Evolutionary conservation across 2,113 vertebrate species (phyloP).

Genomic region (Poeciliopsis retropinna): DNA sequence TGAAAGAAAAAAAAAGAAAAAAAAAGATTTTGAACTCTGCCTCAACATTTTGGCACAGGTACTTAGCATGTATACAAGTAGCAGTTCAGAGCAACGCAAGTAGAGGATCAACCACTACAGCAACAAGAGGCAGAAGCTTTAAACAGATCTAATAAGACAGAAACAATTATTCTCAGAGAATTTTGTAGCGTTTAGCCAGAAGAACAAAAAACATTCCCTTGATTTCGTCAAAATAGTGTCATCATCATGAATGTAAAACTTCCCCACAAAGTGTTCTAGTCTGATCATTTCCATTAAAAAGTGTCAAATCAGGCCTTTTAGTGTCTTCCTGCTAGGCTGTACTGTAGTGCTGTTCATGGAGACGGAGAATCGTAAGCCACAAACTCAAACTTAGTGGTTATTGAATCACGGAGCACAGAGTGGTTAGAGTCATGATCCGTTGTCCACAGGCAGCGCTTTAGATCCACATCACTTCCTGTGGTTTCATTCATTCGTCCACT

Average conservation of each 20-base stretch:
- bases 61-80: slow-evolving; percentile 61
- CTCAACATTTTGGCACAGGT: slow-evolving; percentile 50
- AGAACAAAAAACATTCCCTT: slow-evolving; percentile 12
- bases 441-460: slow-evolving; percentile 53
- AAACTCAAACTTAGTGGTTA: slow-evolving; percentile 18
- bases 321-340: slow-evolving; percentile 26
- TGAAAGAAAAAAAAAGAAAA: background rate
- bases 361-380: slow-evolving; percentile 25
- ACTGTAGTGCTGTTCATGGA: slow-evolving; percentile 15
- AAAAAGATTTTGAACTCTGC: slow-evolving; percentile 31
- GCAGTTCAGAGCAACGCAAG: slow-evolving; percentile 55
- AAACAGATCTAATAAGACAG: slow-evolving; percentile 38
- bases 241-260: slow-evolving; percentile 37
- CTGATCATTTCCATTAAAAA: slow-evolving; percentile 32
- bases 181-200: slow-evolving; percentile 30
- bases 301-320: slow-evolving; percentile 33
- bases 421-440: slow-evolving; percentile 58
- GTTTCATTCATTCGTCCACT: slow-evolving; percentile 43
- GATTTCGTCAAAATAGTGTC: slow-evolving; percentile 45
- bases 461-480: slow-evolving; percentile 35
- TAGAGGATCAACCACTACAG: slow-evolving; percentile 44
- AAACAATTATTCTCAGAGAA: slow-evolving; percentile 29
- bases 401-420: slow-evolving; percentile 16
- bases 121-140: slow-evolving; percentile 48
- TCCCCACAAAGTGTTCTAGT: slow-evolving; percentile 36